Evolutionary conservation across 2,888 invertebrate species (phyloP).

Genomic region (Caenorhabditis sp.): DNA sequence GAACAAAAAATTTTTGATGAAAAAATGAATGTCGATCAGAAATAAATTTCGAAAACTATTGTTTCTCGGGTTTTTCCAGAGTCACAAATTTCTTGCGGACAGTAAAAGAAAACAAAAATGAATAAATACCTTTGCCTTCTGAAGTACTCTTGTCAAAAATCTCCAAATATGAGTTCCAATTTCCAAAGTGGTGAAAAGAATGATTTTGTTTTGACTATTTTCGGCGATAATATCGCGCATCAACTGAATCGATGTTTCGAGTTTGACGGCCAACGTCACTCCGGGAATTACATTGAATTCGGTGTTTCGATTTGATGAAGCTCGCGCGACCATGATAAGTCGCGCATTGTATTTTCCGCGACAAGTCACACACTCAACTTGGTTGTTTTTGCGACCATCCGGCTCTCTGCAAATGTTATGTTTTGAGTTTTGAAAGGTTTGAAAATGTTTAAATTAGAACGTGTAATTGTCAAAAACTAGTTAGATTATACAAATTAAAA

Average conservation of each 20-base stretch:
- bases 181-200: slow-evolving; percentile 23
- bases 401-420: too few relatives aligned
- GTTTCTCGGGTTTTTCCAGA: too few relatives aligned
- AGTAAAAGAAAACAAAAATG: too few relatives aligned
- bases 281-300: slow-evolving; percentile 10
- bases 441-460: too few relatives aligned
- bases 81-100: too few relatives aligned
- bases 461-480: too few relatives aligned
- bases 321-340: slow-evolving; percentile 12
- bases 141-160: slow-evolving; percentile 12
- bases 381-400: slow-evolving; percentile 4
- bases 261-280: slow-evolving; percentile 14
- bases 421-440: too few relatives aligned
- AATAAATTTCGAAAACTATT: too few relatives aligned
- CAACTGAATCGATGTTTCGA: neutral
- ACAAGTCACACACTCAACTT: slow-evolving; percentile 10
- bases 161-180: slow-evolving; percentile 7
- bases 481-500: too few relatives aligned
- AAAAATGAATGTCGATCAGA: too few relatives aligned
- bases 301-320: neutral
- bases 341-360: neutral
- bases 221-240: neutral
- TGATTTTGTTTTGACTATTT: slow-evolving; percentile 10
- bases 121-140: slow-evolving; percentile 7
- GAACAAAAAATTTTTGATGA: too few relatives aligned